Evolutionary conservation across 2,888 invertebrate species (phyloP).

Genomic region (Plagodis pulveraria): DNA sequence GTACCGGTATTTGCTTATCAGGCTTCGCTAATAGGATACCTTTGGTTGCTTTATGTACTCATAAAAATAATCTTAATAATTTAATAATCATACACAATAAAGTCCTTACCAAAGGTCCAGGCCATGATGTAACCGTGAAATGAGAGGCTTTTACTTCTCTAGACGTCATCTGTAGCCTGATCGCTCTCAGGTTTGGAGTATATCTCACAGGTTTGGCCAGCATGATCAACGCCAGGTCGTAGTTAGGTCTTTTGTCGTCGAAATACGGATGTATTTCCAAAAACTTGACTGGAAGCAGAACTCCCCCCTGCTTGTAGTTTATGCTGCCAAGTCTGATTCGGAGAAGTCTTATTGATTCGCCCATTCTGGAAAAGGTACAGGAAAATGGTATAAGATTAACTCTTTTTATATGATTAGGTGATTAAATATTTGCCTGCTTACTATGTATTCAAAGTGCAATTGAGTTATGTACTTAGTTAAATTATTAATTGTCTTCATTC

Average conservation of each 20-base stretch:
- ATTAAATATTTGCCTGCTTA: too few species aligned
- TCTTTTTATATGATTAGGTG: too few species aligned
- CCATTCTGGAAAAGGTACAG: slow-evolving; percentile 47
- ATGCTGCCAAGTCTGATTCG: slow-evolving; percentile 68
- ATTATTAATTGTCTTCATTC: too few species aligned
- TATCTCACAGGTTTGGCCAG: slow-evolving; percentile 50
- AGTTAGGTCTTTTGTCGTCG: slow-evolving; percentile 60
- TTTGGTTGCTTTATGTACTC: too few species aligned
- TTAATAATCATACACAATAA: slow-evolving; percentile 8
- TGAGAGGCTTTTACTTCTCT: slow-evolving; percentile 54
- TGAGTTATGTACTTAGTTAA: too few species aligned
- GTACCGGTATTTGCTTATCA: too few species aligned
- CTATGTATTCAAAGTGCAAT: too few species aligned
- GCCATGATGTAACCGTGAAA: slow-evolving; percentile 69
- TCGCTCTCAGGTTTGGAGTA: slow-evolving; percentile 52
- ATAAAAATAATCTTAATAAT: background rate
- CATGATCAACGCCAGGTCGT: slow-evolving; percentile 64
- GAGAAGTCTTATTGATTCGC: slow-evolving; percentile 54
- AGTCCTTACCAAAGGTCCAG: slow-evolving; percentile 41
- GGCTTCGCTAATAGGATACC: too few species aligned
- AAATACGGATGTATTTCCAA: slow-evolving; percentile 68
- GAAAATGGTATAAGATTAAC: too few species aligned
- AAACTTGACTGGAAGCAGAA: slow-evolving; percentile 56
- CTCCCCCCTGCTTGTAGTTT: slow-evolving; percentile 68
- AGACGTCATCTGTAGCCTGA: slow-evolving; percentile 49